Conservation (phyloP, 2,888 invertebrate genomes). For the Sycophila texana region DNA sequence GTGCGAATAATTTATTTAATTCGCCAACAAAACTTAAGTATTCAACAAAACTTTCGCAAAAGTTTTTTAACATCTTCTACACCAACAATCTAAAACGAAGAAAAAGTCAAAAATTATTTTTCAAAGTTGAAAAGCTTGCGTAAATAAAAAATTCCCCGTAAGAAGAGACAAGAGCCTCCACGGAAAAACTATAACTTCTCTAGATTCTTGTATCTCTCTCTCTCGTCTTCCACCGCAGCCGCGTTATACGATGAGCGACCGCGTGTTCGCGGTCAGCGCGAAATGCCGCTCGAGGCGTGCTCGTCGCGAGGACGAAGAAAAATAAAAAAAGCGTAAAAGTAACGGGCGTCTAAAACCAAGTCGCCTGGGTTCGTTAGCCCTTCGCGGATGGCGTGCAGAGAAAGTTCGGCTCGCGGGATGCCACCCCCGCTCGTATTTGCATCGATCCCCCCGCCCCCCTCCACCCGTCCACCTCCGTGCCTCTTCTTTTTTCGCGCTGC, state of each 20-base stretch:
- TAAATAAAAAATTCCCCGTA: too few species aligned
- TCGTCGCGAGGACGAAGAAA: not conserved
- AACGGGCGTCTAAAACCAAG: not conserved
- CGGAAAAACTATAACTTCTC: constrained; percentile 31
- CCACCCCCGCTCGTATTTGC: constrained; percentile 44
- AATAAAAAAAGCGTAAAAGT: constrained; percentile 3
- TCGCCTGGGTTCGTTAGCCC: constrained; percentile 59
- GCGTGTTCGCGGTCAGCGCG: not conserved
- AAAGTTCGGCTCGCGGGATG: constrained; percentile 57
- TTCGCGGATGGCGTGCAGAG: constrained; percentile 57
- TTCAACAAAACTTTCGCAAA: too few species aligned
- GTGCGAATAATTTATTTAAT: too few species aligned
- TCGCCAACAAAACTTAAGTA: too few species aligned
- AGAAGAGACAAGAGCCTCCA: too few species aligned
- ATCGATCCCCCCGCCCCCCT: constrained; percentile 39
- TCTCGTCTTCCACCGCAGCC: not conserved
- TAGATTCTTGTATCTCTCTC: constrained; percentile 2
- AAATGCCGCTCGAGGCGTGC: not conserved
- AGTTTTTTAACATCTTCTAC: too few species aligned
- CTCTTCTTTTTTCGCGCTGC: constrained; percentile 12
- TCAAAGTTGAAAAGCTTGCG: too few species aligned
- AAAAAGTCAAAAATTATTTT: too few species aligned
- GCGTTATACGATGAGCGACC: not conserved
- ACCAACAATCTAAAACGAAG: too few species aligned
- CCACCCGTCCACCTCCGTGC: constrained; percentile 5